Evolutionary conservation across 2,888 invertebrate genomes (phyloP), one percentile per base, ranked within the genome.

Genomic region (Rhaphigaster nebulosa): DNA sequence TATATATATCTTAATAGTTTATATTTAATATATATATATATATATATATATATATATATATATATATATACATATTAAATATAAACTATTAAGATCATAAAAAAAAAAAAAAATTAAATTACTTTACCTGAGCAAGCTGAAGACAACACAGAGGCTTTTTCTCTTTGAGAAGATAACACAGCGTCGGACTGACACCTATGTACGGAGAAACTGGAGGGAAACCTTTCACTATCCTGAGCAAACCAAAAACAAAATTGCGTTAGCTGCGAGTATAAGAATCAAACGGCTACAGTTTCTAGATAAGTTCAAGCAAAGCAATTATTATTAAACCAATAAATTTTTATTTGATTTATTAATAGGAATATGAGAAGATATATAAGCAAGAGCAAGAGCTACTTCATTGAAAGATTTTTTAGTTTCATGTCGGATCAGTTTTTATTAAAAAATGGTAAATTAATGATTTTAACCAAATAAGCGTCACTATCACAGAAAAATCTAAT

Each of bases 121-220:
- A 45, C 12, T 18, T 87, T 94, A 96, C 96, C 95, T 98, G 97
- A 89, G 98, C 98, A 92, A 99, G 95, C 94, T 99, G 98, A 92
- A 99, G 96, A 94, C 99, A 99, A 94, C 99, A 99, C 20, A 98
- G 95, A 4, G 98, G 97, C 93, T 99, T 98, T 95, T 98, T 99
- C 94, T 98, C 98, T 94, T 98, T 98, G 93, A 99, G 95, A 93
- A 99, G 95, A 94, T 99, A 99, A 94, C 99, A 99, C 80, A 99
- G 95, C 6, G 99, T 99, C n/a, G 99, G 98, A 93, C 98, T 98
- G 89, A 99, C 99, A 92, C 99, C 99, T 93, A 99, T 98, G 94
- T 99, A 99, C 13, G 99, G 99, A 87, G 98, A 98, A 6, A 99
- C 98, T 45, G 99, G 99, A 87, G 98, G 98, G 94, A 98, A 98